Percentiles rank a stretch among this genome's conserved stretches.
phyloP scores from a whole-genome alignment of 2,888 invertebrate species.

The Nebria salina region DNA sequence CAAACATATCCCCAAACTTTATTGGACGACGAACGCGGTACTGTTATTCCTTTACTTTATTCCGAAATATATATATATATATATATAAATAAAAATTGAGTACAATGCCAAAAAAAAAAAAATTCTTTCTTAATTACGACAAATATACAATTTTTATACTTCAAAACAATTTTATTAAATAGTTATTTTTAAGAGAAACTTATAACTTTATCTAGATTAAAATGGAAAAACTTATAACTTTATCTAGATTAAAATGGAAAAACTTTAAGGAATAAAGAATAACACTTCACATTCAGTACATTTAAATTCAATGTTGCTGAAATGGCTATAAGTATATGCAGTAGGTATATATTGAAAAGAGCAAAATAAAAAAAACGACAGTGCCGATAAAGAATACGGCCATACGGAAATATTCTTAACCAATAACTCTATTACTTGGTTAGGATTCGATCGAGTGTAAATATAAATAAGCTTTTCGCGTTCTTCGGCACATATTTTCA shows the following conservation, averaged over 20 bases:
- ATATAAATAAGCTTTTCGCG: slow-evolving; percentile 40
- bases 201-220: neutral
- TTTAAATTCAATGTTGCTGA: neutral
- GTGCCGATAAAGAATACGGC: slow-evolving; percentile 13
- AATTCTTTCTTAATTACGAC: no score
- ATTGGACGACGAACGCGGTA: neutral
- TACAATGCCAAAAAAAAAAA: no score
- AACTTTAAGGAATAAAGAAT: neutral
- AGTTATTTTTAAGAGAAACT: no score
- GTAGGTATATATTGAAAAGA: neutral
- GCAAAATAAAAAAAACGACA: neutral
- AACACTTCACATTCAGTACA: neutral
- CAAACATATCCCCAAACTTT: neutral
- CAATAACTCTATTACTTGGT: slow-evolving; percentile 38
- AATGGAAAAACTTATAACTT: neutral
- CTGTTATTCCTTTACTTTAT: neutral
- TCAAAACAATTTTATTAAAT: no score
- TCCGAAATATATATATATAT: neutral
- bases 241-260: neutral
- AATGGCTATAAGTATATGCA: neutral
- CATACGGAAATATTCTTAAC: slow-evolving; percentile 31
- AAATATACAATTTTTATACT: no score
- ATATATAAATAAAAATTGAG: no score
- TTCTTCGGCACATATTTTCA: neutral
- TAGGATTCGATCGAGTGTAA: slow-evolving; percentile 42